Base-by-base conservation (phyloP, 2,113 vertebrate species). In the Xenus cinereus region DNA sequence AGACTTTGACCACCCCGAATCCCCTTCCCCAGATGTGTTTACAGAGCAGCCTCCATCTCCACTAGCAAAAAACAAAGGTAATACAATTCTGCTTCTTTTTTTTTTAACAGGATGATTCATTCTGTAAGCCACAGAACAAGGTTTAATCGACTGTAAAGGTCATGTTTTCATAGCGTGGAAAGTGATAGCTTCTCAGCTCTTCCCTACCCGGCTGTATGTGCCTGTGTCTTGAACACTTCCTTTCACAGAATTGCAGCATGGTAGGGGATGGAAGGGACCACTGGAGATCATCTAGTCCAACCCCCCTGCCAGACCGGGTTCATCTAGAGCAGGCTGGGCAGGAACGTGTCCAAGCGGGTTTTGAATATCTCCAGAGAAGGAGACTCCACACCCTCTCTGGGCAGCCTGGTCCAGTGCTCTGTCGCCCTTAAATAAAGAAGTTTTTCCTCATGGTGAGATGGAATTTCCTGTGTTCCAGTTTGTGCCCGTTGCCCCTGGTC, bases 41-140 rank as follows among this genome's bases (percentile, higher is more conserved):
- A 98, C 98, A 97, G 99, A 99, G 90, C 99, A 98, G 79, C 98
- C 98, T 51, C 97, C 98, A 68, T 99, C 98, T 57, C 98, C 98
- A 67, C 82, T 98, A 69, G 92, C 98, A 83, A 99, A 99, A 97
- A 99, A 90, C 97, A 99, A 99, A 99, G 99, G 99, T 99, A 98
- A 96, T 77, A 21, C 21, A 48, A 16, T 84, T 76, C 59, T 95
- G 37, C n/a, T 22, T 5, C n/a, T 22, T 46, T 46, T 46, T 46
- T 23, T 57, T 56, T 77, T 28, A 54, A 46, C 57, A 14, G 59
- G 83, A 13, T 66, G 62, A 60, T 56, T 73, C 8, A 28, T 54
- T 78, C 12, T 41, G 37, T 68, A 66, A 95, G 43, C 48, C 28
- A 32, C 46, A 50, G 62, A 73, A 64, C 53, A 37, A 87, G 62